Percentiles rank a stretch among this genome's conserved stretches.
Conservation (phyloP, 2,797 vertebrate genomes). For the Gorsachius magnificus region DNA sequence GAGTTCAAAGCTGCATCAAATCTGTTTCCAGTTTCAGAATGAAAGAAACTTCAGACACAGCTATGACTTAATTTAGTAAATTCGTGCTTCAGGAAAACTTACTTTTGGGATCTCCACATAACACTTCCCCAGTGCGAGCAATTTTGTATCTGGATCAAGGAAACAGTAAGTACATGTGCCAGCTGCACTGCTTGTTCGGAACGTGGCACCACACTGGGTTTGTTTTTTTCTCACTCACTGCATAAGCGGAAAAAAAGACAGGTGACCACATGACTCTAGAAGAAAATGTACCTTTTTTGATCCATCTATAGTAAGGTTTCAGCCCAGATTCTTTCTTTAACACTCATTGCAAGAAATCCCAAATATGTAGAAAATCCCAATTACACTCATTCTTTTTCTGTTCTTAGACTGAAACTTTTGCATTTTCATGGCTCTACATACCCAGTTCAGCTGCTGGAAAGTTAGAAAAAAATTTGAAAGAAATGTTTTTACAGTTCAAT, state of each 20-base stretch:
- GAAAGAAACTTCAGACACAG: background rate
- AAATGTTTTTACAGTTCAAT: background rate
- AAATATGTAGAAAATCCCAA: background rate
- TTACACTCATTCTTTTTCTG: background rate
- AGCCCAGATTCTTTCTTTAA: background rate
- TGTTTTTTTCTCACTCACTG: background rate
- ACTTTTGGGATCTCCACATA: background rate
- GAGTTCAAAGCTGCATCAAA: background rate
- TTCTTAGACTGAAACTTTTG: background rate
- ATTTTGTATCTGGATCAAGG: background rate
- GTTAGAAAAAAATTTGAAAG: background rate
- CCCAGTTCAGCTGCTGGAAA: background rate
- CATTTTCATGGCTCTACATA: background rate
- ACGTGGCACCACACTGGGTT: background rate
- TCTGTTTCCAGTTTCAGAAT: background rate
- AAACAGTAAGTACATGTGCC: background rate
- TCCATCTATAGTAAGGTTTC: background rate
- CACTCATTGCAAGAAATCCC: background rate
- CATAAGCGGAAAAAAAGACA: background rate
- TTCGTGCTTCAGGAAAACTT: background rate
- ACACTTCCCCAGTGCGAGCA: background rate
- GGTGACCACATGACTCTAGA: background rate
- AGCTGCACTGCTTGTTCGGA: background rate
- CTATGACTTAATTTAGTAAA: background rate
- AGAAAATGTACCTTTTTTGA: background rate